phyloP scores from a whole-genome alignment of 2,797 vertebrate species.

The Alectoris magna region DNA sequence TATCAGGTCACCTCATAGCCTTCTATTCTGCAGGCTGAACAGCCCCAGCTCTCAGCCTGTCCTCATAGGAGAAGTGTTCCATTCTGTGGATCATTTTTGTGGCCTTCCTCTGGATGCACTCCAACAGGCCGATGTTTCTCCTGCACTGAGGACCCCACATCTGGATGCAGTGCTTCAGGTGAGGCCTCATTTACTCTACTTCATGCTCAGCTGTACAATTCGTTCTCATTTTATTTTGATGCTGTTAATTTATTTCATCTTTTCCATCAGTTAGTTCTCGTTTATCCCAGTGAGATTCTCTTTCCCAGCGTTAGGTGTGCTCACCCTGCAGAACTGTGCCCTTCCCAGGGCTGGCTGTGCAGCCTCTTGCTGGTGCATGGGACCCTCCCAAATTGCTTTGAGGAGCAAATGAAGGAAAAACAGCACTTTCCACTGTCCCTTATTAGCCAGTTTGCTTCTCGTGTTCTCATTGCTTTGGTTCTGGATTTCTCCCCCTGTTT shows the following conservation, averaged over 20 bases:
- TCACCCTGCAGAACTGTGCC: rapidly evolving
- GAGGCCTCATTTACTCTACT: not conserved
- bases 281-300: no score
- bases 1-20: no score
- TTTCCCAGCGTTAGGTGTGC: not conserved
- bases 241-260: not conserved
- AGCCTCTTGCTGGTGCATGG: no score
- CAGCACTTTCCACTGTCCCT: not conserved
- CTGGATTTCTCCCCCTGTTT: not conserved
- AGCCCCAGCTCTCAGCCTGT: no score
- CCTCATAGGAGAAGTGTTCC: no score
- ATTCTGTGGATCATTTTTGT: no score
- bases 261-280: not conserved
- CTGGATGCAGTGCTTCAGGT: no score
- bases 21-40: no score
- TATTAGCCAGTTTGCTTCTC: not conserved
- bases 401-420: not conserved
- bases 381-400: no score
- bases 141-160: no score
- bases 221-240: not conserved
- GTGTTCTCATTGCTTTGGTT: not conserved
- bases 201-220: not conserved
- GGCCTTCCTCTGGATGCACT: no score
- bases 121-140: no score
- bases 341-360: not conserved